Evolutionary conservation across 2,113 vertebrate genomes (phyloP).

Genomic region (Coracopsis vasa): DNA sequence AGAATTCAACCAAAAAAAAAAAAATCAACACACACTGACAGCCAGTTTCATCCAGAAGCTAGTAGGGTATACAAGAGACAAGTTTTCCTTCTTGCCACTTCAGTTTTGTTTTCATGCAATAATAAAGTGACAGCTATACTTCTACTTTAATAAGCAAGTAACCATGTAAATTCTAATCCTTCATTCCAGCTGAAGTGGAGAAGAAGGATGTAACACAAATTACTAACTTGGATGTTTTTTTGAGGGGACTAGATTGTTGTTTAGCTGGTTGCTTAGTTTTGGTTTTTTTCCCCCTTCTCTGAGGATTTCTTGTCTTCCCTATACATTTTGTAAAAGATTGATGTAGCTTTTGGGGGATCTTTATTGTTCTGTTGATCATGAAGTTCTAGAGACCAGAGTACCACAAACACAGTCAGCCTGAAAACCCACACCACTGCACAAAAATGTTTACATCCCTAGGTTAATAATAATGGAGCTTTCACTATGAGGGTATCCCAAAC

Average conservation of each 20-base stretch:
- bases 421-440: neutral
- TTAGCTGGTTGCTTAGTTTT: neutral
- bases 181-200: neutral
- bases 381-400: neutral
- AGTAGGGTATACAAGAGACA: neutral
- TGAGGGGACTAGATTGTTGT: fast-evolving
- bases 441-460: neutral
- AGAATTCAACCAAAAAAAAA: neutral
- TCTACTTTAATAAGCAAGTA: neutral
- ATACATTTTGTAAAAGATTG: neutral
- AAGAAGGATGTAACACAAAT: neutral
- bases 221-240: neutral
- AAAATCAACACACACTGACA: neutral
- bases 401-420: neutral
- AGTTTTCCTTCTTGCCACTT: neutral
- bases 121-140: neutral
- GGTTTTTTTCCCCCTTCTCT: fast-evolving
- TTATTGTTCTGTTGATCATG: neutral
- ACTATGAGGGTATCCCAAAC: neutral
- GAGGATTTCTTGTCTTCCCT: neutral
- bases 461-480: neutral
- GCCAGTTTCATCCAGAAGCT: neutral
- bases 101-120: neutral
- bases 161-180: neutral
- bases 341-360: neutral